Base-by-base conservation (phyloP, 2,888 invertebrate species). In the Watsonalla binaria region DNA sequence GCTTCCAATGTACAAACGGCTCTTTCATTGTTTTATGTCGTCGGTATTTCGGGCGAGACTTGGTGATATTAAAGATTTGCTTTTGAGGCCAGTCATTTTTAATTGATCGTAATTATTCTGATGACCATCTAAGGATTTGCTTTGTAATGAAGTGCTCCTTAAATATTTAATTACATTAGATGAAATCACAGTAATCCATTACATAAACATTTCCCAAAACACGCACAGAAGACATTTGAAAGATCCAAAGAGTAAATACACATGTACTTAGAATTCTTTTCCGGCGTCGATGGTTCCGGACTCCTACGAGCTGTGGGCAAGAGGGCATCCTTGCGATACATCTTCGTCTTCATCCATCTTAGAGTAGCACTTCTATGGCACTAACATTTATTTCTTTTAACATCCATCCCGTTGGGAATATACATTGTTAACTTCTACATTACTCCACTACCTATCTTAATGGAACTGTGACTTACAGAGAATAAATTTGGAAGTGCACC, bases 1-100 rank as follows among this genome's bases (percentile, higher is more conserved):
- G 82, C 82, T 83, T 74, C 81, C 74, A 78, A 78, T 76, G 80
- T 80, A 84, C 77, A 76, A 84, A 88, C 81, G 80, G 80, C 67
- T 73, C 71, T 78, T 80, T 84, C 82, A 86, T 86, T 86, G 82
- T 80, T 86, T 86, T 82, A 86, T 80, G 82, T 83, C 72, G 70
- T 63, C 65, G 66, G 65, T 57, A 61, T 59, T 58, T 14, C 9
- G 37, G 49, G 37, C 39, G 33, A 8, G 8, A 15, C 33, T 49
- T 37, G 14, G 15, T 37, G 35, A 34, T 49, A 34, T 7, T 37
- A 9, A 14, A 5, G 8, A 37, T 35, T 35, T 48, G 13, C n/a
- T n/a, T 34, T 48, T 35, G n/a, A 48, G 47, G 24, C 34, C 47
- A 47, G 47, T 33, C 47, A 24, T 24, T 24, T 24, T 24, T 24